Conservation (phyloP, 2,888 invertebrate species). For the Metacarcinus magister region DNA sequence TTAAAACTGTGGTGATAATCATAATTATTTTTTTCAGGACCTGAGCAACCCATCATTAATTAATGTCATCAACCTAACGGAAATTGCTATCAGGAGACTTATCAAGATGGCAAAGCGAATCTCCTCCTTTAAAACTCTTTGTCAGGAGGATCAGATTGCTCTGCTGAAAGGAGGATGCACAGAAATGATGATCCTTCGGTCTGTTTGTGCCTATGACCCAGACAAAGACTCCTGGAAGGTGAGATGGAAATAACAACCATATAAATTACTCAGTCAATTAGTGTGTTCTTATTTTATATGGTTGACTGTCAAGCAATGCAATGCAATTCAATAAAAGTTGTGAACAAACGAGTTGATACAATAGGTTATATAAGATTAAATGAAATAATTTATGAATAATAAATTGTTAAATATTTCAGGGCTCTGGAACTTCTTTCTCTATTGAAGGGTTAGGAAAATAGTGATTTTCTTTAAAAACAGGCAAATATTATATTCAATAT, state of each 20-base stretch:
- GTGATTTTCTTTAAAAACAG: too few species aligned
- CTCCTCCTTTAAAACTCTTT: slow-evolving; percentile 94
- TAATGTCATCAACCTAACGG: slow-evolving; percentile 95
- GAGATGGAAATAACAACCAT: slow-evolving; percentile 78
- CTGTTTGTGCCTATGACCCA: slow-evolving; percentile 95
- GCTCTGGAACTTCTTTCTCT: too few species aligned
- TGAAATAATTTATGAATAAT: too few species aligned
- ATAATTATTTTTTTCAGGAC: slow-evolving; percentile 73
- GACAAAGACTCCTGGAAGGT: slow-evolving; percentile 96
- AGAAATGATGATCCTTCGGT: slow-evolving; percentile 97
- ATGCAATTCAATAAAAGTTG: too few species aligned
- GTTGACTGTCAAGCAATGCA: too few species aligned
- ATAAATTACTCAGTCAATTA: too few species aligned
- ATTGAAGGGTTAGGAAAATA: too few species aligned
- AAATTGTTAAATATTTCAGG: too few species aligned
- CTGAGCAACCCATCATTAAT: slow-evolving; percentile 86
- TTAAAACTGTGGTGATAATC: background rate
- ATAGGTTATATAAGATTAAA: too few species aligned
- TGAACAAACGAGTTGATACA: too few species aligned
- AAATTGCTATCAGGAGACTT: slow-evolving; percentile 93
- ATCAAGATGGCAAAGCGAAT: slow-evolving; percentile 88
- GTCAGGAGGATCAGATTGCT: slow-evolving; percentile 96
- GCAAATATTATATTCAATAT: too few species aligned
- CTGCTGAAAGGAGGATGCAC: slow-evolving; percentile 96
- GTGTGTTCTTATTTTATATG: too few species aligned